Conservation (phyloP, 2,888 invertebrate genomes). For the Malachius bipustulatus region DNA sequence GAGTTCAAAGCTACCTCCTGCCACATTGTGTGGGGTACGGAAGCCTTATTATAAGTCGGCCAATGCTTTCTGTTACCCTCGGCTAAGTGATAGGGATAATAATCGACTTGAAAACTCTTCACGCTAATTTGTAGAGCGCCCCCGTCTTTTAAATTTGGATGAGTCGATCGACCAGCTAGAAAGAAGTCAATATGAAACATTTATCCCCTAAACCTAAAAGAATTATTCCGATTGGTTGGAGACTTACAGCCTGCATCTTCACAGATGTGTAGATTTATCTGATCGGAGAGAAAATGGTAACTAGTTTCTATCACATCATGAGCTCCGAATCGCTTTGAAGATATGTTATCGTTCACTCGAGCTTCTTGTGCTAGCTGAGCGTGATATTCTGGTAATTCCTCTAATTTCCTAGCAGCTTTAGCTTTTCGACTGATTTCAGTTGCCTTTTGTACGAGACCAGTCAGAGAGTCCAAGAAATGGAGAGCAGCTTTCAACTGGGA, state of each 20-base stretch:
- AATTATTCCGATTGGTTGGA: constrained; percentile 11
- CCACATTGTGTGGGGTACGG: constrained; percentile 75
- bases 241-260: constrained; percentile 80
- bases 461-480: constrained; percentile 75
- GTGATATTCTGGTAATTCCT: constrained; percentile 63
- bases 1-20: constrained; percentile 69
- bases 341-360: constrained; percentile 35
- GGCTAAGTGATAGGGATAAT: constrained; percentile 93
- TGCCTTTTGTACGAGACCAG: constrained; percentile 68
- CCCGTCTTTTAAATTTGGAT: constrained; percentile 75
- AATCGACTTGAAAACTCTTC: constrained; percentile 78
- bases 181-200: constrained; percentile 11
- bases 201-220: constrained; percentile 10
- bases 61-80: constrained; percentile 80
- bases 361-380: constrained; percentile 55
- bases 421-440: constrained; percentile 66
- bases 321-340: constrained; percentile 53
- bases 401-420: constrained; percentile 76
- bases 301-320: constrained; percentile 97
- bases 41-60: constrained; percentile 72
- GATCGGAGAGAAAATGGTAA: constrained; percentile 86
- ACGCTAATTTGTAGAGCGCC: constrained; percentile 89
- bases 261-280: constrained; percentile 91
- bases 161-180: constrained; percentile 69
- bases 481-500: constrained; percentile 90